A percentile compares a stretch with the other conserved stretches of the same genome.
phyloP scores from a whole-genome alignment of 2,888 invertebrate genomes.

The Drosophila multiciliata region DNA sequence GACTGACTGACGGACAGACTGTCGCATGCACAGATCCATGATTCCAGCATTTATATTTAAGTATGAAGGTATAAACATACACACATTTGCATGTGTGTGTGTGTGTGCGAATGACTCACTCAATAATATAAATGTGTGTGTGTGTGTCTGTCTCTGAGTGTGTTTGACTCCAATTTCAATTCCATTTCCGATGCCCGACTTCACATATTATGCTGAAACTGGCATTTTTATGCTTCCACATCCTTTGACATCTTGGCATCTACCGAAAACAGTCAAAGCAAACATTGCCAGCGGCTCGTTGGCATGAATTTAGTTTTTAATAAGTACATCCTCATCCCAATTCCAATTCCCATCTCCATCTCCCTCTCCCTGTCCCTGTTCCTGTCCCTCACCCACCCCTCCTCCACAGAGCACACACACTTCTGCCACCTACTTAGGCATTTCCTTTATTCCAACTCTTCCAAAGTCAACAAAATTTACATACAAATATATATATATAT shows the following conservation, averaged over 20 bases:
- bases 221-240: conserved; percentile 33
- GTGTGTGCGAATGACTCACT: conserved; percentile 23
- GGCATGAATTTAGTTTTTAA: conserved; percentile 53
- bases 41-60: conserved; percentile 8
- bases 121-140: conserved; percentile 23
- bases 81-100: conserved; percentile 9
- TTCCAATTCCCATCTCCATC: no score
- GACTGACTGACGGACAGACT: conserved; percentile 49
- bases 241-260: conserved; percentile 34
- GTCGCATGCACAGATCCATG: conserved; percentile 61
- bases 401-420: background rate
- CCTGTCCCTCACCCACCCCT: background rate
- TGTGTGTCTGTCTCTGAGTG: conserved; percentile 32
- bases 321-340: conserved; percentile 14
- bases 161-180: conserved; percentile 61
- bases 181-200: conserved; percentile 40
- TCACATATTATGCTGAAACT: conserved; percentile 35
- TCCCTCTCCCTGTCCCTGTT: background rate
- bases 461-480: conserved; percentile 37
- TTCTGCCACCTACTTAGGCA: conserved; percentile 10
- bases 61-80: conserved; percentile 1
- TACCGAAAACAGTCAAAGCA: conserved; percentile 41
- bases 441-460: conserved; percentile 27
- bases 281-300: conserved; percentile 51
- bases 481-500: conserved; percentile 50